Percentiles rank a stretch among this genome's conserved stretches.
Evolutionary conservation across 2,888 invertebrate species (phyloP).

Genomic region (Nomada fucata): DNA sequence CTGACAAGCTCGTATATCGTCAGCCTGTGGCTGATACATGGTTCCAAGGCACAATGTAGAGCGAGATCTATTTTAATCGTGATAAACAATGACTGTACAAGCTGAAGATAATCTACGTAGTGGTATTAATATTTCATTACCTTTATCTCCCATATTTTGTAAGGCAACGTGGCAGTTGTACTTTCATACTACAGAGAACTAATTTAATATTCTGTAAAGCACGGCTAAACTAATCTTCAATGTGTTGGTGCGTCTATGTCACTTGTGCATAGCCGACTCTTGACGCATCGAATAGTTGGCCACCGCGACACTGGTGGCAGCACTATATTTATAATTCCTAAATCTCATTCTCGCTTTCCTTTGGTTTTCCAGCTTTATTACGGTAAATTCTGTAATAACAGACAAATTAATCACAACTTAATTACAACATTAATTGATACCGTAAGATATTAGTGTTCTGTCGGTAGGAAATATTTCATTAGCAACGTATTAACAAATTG

Average conservation of each 20-base stretch:
- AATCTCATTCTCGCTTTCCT: not conserved
- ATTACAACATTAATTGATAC: not conserved
- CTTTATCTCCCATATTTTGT: slow-evolving; percentile 76
- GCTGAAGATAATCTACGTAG: not conserved
- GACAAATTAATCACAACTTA: not conserved
- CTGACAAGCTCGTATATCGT: not conserved
- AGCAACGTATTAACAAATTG: not conserved
- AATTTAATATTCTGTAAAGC: slow-evolving; percentile 56
- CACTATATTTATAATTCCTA: not conserved
- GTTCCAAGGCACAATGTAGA: not conserved
- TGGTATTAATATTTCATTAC: slow-evolving; percentile 55
- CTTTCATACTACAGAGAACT: slow-evolving; percentile 68
- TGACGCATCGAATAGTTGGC: slow-evolving; percentile 41
- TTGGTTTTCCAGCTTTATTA: not conserved
- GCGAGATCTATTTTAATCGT: not conserved
- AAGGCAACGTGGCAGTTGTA: slow-evolving; percentile 54
- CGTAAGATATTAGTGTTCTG: not conserved
- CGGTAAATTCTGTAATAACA: not conserved
- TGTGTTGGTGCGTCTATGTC: slow-evolving; percentile 32
- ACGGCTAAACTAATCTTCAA: slow-evolving; percentile 24
- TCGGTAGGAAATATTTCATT: not conserved
- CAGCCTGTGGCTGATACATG: too few species aligned
- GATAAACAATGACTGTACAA: slow-evolving; percentile 2
- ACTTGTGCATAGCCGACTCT: slow-evolving; percentile 12
- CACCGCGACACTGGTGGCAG: slow-evolving; percentile 20